Conservation (phyloP, 2,888 invertebrate species). For the Hirudinaria manillensis region DNA sequence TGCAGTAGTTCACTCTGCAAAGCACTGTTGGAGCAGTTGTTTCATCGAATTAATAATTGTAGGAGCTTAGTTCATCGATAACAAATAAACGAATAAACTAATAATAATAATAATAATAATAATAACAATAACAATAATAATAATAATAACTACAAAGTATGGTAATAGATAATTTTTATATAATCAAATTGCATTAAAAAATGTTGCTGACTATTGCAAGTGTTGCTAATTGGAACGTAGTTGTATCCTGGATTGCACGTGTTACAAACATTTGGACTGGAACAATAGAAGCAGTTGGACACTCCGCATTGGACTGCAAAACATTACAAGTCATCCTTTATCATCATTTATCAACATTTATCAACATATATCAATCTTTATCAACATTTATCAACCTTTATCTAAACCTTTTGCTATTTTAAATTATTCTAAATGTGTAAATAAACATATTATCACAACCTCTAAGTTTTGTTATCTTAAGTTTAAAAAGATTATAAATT, state of each 20-base stretch:
- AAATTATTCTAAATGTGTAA: background rate
- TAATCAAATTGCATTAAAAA: background rate
- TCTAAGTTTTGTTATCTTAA: too few relatives aligned
- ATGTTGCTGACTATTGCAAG: background rate
- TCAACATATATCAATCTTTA: too few relatives aligned
- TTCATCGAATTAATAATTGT: background rate
- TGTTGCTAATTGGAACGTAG: background rate
- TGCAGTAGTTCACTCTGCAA: slow-evolving; percentile 14
- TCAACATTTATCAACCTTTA: too few relatives aligned
- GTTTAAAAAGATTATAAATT: too few relatives aligned
- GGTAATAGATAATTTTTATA: background rate
- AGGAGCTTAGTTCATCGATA: background rate
- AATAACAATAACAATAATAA: background rate
- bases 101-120: background rate
- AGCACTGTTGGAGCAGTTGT: background rate
- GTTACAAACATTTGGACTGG: background rate
- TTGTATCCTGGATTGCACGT: background rate
- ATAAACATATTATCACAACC: background rate
- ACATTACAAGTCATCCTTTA: background rate
- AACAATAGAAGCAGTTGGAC: background rate
- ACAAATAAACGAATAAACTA: background rate
- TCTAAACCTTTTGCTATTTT: background rate
- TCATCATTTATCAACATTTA: background rate
- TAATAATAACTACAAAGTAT: background rate
- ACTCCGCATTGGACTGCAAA: slow-evolving; percentile 8